Evolutionary conservation across 2,888 invertebrate genomes (phyloP).

Genomic region (Pandemis cinnamomeana): DNA sequence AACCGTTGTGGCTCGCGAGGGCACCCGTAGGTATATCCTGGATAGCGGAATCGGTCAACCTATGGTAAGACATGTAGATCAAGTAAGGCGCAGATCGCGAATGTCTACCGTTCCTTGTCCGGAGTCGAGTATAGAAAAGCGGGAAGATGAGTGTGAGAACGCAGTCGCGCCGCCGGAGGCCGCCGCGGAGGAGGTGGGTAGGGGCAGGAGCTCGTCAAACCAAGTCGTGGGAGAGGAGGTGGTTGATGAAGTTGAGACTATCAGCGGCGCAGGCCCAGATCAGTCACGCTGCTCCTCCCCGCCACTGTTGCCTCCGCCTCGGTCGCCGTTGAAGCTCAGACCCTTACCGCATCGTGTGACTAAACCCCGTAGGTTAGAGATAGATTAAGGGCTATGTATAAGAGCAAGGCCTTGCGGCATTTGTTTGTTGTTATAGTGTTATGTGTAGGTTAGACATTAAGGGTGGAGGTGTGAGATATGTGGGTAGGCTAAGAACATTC

Average conservation of each 20-base stretch:
- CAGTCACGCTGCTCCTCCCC: background rate
- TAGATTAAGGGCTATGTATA: background rate
- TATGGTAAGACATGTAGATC: slow-evolving; percentile 15
- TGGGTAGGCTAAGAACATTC: no score
- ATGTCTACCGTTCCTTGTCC: slow-evolving; percentile 17
- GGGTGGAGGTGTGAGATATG: no score
- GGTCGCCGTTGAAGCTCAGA: background rate
- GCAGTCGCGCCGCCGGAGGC: background rate
- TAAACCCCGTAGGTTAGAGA: background rate
- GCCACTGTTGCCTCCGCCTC: background rate
- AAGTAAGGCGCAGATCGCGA: slow-evolving; percentile 16
- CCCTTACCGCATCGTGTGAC: background rate
- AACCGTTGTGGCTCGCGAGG: background rate
- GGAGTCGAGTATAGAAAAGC: background rate
- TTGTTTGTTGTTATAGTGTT: no score
- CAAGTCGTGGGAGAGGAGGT: background rate
- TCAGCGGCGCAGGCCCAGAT: background rate
- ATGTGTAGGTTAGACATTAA: no score
- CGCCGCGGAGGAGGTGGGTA: background rate
- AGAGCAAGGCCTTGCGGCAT: no score
- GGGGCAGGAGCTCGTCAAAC: background rate
- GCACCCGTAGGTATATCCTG: background rate
- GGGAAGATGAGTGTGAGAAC: background rate
- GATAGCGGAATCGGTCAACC: background rate
- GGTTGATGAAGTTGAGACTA: background rate